phyloP scores from a whole-genome alignment of 64 coral and sea anemone genomes.

The Actinia tenebrosa region DNA sequence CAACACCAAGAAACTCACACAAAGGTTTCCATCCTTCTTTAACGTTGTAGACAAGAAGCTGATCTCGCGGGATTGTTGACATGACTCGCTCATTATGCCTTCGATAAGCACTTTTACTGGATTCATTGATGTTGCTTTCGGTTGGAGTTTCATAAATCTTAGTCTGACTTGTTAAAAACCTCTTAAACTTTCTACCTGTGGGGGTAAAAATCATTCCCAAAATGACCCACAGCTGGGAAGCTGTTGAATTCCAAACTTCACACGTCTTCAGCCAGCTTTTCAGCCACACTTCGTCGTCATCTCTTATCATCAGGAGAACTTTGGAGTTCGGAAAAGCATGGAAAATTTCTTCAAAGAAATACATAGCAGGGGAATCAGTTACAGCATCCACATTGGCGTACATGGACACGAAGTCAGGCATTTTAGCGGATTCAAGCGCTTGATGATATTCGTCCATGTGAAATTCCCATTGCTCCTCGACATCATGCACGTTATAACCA shows the following conservation, averaged over 20 bases:
- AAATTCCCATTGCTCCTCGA: constrained; percentile 6
- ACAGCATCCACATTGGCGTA: constrained; percentile 24
- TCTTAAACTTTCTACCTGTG: neutral
- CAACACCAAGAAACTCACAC: constrained; percentile 24
- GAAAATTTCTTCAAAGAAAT: constrained; percentile 20
- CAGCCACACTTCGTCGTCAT: constrained; percentile 22
- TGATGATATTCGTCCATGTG: constrained; percentile 11
- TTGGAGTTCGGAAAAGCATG: constrained; percentile 27
- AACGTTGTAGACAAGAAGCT: constrained; percentile 28
- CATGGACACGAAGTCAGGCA: constrained; percentile 18
- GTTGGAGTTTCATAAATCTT: neutral
- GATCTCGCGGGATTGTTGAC: constrained; percentile 1
- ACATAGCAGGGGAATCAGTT: constrained; percentile 10
- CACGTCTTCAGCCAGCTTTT: neutral
- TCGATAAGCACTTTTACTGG: neutral
- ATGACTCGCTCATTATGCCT: constrained; percentile 31
- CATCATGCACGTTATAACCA: constrained; percentile 25
- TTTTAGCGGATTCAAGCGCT: neutral
- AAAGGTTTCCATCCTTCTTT: constrained; percentile 45
- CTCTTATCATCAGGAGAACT: constrained; percentile 17
- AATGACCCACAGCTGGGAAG: neutral
- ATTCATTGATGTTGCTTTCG: neutral
- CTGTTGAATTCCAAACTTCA: neutral
- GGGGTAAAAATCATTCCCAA: neutral
- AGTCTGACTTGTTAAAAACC: neutral